Evolutionary conservation across 2,888 invertebrate species (phyloP).

Genomic region (Chrysopilus asiliformis): DNA sequence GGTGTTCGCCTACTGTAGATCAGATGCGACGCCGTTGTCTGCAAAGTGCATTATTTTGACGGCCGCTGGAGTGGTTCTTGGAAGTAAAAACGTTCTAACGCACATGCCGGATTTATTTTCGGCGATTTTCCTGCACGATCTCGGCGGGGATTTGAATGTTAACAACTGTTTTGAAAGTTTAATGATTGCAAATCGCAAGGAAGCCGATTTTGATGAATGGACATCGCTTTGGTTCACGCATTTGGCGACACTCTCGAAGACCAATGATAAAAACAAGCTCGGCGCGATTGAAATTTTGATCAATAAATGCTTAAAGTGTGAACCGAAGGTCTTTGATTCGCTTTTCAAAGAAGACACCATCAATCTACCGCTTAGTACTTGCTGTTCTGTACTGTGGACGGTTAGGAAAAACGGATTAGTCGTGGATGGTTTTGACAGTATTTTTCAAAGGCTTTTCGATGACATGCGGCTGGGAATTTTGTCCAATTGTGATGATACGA

Average conservation of each 20-base stretch:
- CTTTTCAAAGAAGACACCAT: slow-evolving; percentile 18
- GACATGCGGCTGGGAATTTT: slow-evolving; percentile 43
- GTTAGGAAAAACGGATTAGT: slow-evolving; percentile 37
- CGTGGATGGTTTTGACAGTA: slow-evolving; percentile 24
- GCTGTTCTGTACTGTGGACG: slow-evolving; percentile 30
- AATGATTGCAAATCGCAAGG: slow-evolving; percentile 37
- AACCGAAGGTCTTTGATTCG: slow-evolving; percentile 20
- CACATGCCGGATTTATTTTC: slow-evolving; percentile 22
- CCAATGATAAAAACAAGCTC: slow-evolving; percentile 18
- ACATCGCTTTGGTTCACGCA: slow-evolving; percentile 37
- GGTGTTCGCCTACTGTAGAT: slow-evolving; percentile 23
- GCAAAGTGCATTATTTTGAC: slow-evolving; percentile 25
- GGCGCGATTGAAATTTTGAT: slow-evolving; percentile 24
- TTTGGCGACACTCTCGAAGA: slow-evolving; percentile 13
- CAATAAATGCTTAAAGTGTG: slow-evolving; percentile 26
- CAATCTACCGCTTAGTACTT: slow-evolving; percentile 23
- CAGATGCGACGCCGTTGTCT: slow-evolving; percentile 19
- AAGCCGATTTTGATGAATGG: slow-evolving; percentile 35
- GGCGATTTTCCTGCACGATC: slow-evolving; percentile 19
- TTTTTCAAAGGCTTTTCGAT: slow-evolving; percentile 35
- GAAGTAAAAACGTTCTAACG: slow-evolving; percentile 18
- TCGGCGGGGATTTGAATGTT: slow-evolving; percentile 36
- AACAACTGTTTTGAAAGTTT: slow-evolving; percentile 41
- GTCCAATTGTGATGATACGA: slow-evolving; percentile 40
- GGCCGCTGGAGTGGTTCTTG: slow-evolving; percentile 22